Conservation (phyloP, 2,113 vertebrate genomes). For the Heptranchias perlo region DNA sequence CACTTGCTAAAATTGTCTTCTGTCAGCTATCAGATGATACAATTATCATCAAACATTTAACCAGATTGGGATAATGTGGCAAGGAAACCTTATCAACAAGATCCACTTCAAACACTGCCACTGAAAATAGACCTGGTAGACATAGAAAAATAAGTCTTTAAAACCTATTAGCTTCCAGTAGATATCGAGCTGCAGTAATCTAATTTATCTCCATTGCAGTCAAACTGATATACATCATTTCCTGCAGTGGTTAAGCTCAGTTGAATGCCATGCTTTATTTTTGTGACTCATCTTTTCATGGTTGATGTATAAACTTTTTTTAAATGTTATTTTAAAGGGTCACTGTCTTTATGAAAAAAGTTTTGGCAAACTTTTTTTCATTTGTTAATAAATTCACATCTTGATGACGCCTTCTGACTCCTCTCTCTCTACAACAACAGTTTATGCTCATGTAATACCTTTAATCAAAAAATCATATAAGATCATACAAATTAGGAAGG, state of each 20-base stretch:
- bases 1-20: not conserved
- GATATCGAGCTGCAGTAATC: not conserved
- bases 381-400: not conserved
- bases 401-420: not conserved
- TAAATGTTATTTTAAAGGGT: not conserved
- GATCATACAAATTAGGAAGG: not conserved
- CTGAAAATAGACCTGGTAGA: not conserved
- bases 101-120: not conserved
- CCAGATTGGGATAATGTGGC: not conserved
- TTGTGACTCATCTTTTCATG: not conserved
- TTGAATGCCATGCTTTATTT: not conserved
- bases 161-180: constrained; percentile 49
- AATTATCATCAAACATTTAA: not conserved
- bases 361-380: not conserved
- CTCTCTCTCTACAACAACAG: not conserved
- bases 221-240: not conserved
- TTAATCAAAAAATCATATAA: not conserved
- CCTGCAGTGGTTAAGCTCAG: not conserved
- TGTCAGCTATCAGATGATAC: constrained; percentile 10
- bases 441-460: not conserved
- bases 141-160: constrained; percentile 8
- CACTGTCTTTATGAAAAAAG: not conserved
- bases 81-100: not conserved
- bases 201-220: not conserved
- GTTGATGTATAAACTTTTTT: not conserved